Conservation (phyloP, 2,888 invertebrate species). For the Aphrophora alni region DNA sequence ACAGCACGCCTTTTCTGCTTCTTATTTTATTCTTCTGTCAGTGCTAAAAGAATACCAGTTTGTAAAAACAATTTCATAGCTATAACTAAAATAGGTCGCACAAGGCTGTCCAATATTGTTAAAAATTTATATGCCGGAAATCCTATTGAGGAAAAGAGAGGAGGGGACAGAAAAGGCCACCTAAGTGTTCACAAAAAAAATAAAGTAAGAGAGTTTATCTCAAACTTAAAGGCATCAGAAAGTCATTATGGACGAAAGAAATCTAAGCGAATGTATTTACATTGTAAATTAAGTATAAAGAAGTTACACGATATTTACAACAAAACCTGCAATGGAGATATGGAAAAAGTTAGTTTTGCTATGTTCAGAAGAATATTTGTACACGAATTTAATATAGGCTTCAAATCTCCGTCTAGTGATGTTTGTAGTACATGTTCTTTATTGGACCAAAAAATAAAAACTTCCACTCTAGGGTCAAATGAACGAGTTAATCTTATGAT, state of each 20-base stretch:
- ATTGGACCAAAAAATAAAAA: too few species aligned
- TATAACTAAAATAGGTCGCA: constrained; percentile 25
- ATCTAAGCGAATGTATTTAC: not conserved
- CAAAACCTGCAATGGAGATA: not conserved
- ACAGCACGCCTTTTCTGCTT: too few species aligned
- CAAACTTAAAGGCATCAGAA: constrained; percentile 19
- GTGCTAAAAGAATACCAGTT: constrained; percentile 27
- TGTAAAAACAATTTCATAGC: constrained; percentile 30
- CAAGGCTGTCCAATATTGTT: constrained; percentile 29
- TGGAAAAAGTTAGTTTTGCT: constrained; percentile 13
- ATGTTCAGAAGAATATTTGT: constrained; percentile 19
- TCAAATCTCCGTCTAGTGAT: too few species aligned
- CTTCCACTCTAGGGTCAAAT: too few species aligned
- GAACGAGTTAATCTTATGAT: too few species aligned
- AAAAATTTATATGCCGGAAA: constrained; percentile 17
- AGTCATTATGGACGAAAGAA: not conserved
- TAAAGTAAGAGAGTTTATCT: constrained; percentile 32
- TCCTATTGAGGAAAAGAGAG: constrained; percentile 20
- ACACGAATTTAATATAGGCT: too few species aligned
- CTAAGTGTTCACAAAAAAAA: constrained; percentile 16
- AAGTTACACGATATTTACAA: constrained; percentile 11
- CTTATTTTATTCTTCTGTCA: constrained; percentile 16
- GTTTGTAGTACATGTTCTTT: too few species aligned
- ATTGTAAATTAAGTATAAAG: constrained; percentile 8
- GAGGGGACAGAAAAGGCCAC: constrained; percentile 26